Evolutionary conservation across 2,888 invertebrate species (phyloP).

Genomic region (Drosophila nr. perissopoda): DNA sequence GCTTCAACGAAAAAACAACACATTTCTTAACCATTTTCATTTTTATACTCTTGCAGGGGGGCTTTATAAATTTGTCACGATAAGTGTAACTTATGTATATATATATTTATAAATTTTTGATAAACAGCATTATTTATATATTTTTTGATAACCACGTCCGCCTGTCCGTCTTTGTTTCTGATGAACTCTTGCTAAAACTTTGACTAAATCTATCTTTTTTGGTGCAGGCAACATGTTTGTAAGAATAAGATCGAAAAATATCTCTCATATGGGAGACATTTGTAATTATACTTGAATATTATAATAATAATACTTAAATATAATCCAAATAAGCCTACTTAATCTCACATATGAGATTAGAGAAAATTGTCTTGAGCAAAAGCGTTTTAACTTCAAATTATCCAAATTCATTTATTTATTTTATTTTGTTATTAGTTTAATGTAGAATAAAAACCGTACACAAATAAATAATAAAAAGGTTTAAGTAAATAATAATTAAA

Average conservation of each 20-base stretch:
- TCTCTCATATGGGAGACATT: neutral
- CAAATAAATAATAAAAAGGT: neutral
- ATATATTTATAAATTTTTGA: neutral
- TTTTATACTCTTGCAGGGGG: slow-evolving; percentile 58
- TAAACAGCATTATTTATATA: neutral
- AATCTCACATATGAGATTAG: neutral
- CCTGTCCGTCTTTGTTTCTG: neutral
- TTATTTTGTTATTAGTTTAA: neutral
- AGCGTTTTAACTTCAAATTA: neutral
- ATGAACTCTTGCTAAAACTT: neutral
- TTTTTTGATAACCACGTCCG: neutral
- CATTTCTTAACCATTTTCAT: slow-evolving; percentile 77
- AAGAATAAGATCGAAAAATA: neutral
- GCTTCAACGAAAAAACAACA: slow-evolving; percentile 44
- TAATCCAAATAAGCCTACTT: neutral
- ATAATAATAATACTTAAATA: neutral
- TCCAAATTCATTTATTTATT: neutral
- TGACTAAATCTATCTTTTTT: neutral
- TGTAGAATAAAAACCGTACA: accelerated
- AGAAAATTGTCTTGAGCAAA: neutral
- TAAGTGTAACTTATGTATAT: neutral
- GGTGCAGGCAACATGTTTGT: neutral
- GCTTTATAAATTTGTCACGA: neutral
- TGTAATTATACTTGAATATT: neutral
- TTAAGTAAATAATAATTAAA: neutral